Evolutionary conservation across 1,140 invertebrate genomes (phyloP).

Genomic region (Trachymyrmex cornetzi): DNA sequence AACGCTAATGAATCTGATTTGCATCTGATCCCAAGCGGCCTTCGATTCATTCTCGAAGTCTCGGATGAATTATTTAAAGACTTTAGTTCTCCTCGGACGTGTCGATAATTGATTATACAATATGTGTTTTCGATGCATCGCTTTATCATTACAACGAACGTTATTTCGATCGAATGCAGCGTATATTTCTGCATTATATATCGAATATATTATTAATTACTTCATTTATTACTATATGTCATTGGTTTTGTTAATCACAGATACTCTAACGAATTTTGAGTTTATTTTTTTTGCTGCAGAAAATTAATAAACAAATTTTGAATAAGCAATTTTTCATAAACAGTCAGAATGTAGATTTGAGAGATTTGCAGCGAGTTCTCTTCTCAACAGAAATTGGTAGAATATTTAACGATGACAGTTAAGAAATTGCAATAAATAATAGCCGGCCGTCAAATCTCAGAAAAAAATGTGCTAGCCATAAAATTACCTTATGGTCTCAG

Average conservation of each 20-base stretch:
- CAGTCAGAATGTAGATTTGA: neutral
- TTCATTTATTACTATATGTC: neutral
- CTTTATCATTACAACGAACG: neutral
- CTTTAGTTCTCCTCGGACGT: constrained; percentile 60
- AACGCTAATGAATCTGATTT: constrained; percentile 86
- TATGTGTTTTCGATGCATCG: constrained; percentile 38
- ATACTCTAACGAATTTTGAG: constrained; percentile 6
- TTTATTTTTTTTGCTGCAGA: neutral
- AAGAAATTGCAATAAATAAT: constrained; percentile 27
- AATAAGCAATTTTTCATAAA: neutral
- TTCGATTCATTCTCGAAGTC: constrained; percentile 77
- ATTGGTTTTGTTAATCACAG: neutral
- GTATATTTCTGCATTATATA: neutral
- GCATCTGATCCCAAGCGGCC: constrained; percentile 85
- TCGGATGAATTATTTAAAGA: constrained; percentile 83
- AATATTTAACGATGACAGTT: constrained; percentile 29
- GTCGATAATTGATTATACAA: constrained; percentile 73
- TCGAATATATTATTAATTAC: neutral
- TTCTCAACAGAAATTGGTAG: constrained; percentile 1
- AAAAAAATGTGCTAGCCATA: constrained; percentile 9
- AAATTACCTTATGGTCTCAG: neutral
- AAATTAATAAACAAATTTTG: constrained; percentile 13
- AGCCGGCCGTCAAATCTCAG: neutral
- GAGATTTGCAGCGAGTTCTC: neutral
- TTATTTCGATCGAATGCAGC: neutral